A percentile compares a stretch with the other conserved stretches of the same genome.
Conservation (phyloP, 1,140 invertebrate species). For the Drosophila pruinosa region DNA sequence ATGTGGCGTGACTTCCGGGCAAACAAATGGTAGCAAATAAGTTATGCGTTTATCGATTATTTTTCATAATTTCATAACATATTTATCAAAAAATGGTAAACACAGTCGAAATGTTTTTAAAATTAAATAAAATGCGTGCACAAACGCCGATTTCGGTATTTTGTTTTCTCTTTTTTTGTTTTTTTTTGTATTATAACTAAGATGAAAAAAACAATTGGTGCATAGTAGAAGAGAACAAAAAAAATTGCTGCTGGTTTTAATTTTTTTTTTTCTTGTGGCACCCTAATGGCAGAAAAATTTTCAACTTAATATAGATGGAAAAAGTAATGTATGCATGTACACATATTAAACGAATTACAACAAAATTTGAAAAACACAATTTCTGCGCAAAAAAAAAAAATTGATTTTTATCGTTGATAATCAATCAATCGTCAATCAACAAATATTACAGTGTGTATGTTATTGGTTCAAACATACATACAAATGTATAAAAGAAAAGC, state of each 20-base stretch:
- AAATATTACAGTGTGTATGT: conserved; percentile 1
- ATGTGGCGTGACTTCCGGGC: conserved; percentile 41
- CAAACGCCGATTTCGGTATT: conserved; percentile 65
- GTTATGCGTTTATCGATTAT: conserved; percentile 38
- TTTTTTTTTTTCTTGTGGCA: conserved; percentile 30
- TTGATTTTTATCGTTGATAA: conserved; percentile 13
- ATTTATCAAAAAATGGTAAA: conserved; percentile 33
- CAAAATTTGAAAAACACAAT: conserved; percentile 82
- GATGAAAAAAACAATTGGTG: conserved; percentile 53
- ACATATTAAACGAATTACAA: conserved; percentile 79
- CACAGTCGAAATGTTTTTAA: conserved; percentile 48
- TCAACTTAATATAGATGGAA: conserved; percentile 53
- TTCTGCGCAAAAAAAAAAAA: conserved; percentile 51
- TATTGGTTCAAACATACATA: conserved; percentile 1
- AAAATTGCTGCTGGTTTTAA: conserved; percentile 23
- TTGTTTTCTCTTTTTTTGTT: conserved; percentile 7
- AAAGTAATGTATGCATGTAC: conserved; percentile 55
- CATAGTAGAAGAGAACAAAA: conserved; percentile 49
- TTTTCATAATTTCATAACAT: conserved; percentile 46
- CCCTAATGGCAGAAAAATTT: conserved; percentile 42
- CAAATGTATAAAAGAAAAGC: conserved; percentile 15
- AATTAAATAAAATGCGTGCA: conserved; percentile 78
- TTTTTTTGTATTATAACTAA: conserved; percentile 38
- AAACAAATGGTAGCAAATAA: conserved; percentile 41
- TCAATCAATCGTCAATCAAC: conserved; percentile 7